Evolutionary conservation across 92 coral and sea anemone species (phyloP), one percentile per base, ranked within the genome.

Genomic region (Hydrozoanthus gracilis): DNA sequence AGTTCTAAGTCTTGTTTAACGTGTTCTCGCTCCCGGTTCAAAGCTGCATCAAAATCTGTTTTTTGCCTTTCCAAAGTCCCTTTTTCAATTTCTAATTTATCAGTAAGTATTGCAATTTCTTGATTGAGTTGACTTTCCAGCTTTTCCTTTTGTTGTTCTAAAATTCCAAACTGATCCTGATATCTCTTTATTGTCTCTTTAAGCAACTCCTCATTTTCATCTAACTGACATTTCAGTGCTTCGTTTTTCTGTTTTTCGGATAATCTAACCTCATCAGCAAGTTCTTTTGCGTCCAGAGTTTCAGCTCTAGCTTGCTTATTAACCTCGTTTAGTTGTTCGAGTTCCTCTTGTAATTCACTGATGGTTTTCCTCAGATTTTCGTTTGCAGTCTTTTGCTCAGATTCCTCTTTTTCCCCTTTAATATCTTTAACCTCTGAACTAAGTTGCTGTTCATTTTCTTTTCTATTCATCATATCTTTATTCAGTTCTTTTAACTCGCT

Each of bases 151-250:
- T 90, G 91, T 46, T 70, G 87, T 76, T 94, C 93, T 6, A 86
- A 68, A 9, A 71, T 15, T 35, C 83, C 78, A 56, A 92, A 87
- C 78, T 92, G 87, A 5, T 86, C 91, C 74, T 92, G 92, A 83
- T 92, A 94, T 50, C 88, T 92, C 61, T 86, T 87, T 64, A 94
- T 83, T n/a, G 93, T 93, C 39, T 93, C 86, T 56, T 74, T 87
- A 39, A 92, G 73, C 15, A 90, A 54, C 71, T 90, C 88, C 64
- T 94, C 98, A 8, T 92, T 70, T 56, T 86, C 90, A 52, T 90
- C 95, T 14, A 94, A 87, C 67, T 92, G 93, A 51, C 85, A 87
- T 79, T 94, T 94, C 7, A 90, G 58, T 14, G 89, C 17, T 56
- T 90, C 95, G 52, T 86, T 94, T 65, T 88, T 92, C 79, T 52